These are phyloP conservation scores for Pemphigus obesinymphae DNA, from an alignment of 1,140 invertebrate species.

Conservation along the genomic window DNA sequence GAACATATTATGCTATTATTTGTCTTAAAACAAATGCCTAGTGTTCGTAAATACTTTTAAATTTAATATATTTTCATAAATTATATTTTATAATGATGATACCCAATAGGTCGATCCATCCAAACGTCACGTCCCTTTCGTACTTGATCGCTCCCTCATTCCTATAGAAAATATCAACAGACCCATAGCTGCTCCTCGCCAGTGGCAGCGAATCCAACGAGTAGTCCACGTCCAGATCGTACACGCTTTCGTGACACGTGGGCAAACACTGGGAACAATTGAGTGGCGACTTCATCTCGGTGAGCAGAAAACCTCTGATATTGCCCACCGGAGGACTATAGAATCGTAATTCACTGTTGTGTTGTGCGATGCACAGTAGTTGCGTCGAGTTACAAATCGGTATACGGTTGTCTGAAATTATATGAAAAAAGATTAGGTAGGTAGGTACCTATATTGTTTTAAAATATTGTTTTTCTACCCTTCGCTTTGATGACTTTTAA, in stretches of 20 bases:
- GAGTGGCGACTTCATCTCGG: conserved; percentile 41
- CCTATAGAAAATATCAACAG: conserved; percentile 47
- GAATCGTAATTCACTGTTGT: conserved; percentile 45
- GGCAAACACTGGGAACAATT: conserved; percentile 47
- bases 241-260: conserved; percentile 47
- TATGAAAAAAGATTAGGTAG: neutral
- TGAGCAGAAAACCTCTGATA: conserved; percentile 42
- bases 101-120: conserved; percentile 48
- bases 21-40: no score
- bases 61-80: no score
- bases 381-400: conserved; percentile 46
- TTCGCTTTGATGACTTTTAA: no score
- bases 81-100: no score
- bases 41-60: no score
- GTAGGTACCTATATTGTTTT: neutral
- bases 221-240: conserved; percentile 45
- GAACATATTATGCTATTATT: no score
- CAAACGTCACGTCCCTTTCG: conserved; percentile 48
- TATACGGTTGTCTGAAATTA: conserved; percentile 43
- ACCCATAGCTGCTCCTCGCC: conserved; percentile 43
- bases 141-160: conserved; percentile 48
- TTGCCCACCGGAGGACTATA: conserved; percentile 45
- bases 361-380: conserved; percentile 44
- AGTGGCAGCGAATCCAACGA: conserved; percentile 43
- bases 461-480: no score